Evolutionary conservation across 2,888 invertebrate species (phyloP).

Genomic region (Lepidonotus clava): DNA sequence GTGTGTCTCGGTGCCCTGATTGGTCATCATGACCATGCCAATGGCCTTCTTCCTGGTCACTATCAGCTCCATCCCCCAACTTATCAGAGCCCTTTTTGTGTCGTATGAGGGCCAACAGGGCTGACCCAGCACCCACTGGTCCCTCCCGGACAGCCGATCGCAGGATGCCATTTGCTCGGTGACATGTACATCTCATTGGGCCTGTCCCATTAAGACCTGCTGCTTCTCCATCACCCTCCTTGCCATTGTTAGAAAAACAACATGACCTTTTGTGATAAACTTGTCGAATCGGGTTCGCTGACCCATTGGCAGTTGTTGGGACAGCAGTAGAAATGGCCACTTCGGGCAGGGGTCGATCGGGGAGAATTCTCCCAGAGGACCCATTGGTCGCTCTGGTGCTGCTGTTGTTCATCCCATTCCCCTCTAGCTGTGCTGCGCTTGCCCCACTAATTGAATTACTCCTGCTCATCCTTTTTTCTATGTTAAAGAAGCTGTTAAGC

Average conservation of each 20-base stretch:
- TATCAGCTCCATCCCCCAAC: slow-evolving; percentile 53
- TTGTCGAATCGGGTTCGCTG: slow-evolving; percentile 16
- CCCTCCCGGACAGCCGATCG: background rate
- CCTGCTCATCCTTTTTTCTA: slow-evolving; percentile 35
- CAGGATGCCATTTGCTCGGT: background rate
- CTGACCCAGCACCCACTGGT: slow-evolving; percentile 52
- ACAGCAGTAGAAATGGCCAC: no score
- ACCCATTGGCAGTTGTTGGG: background rate
- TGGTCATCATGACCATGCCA: background rate
- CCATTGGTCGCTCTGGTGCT: slow-evolving; percentile 33
- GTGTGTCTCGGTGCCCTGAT: slow-evolving; percentile 10
- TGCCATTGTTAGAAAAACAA: background rate
- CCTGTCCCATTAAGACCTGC: background rate
- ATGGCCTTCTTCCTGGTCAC: slow-evolving; percentile 53
- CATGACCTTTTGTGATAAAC: background rate
- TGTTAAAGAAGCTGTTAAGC: slow-evolving; percentile 59
- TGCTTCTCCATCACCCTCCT: background rate
- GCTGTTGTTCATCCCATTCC: background rate
- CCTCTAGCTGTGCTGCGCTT: slow-evolving; percentile 49
- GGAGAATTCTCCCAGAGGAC: background rate
- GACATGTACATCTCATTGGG: slow-evolving; percentile 9
- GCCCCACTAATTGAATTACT: slow-evolving; percentile 56
- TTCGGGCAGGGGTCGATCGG: background rate
- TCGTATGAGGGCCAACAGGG: slow-evolving; percentile 19
- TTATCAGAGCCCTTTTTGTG: slow-evolving; percentile 42